Base-by-base conservation (phyloP, 2,797 vertebrate species). In the Chrysocyon brachyurus region DNA sequence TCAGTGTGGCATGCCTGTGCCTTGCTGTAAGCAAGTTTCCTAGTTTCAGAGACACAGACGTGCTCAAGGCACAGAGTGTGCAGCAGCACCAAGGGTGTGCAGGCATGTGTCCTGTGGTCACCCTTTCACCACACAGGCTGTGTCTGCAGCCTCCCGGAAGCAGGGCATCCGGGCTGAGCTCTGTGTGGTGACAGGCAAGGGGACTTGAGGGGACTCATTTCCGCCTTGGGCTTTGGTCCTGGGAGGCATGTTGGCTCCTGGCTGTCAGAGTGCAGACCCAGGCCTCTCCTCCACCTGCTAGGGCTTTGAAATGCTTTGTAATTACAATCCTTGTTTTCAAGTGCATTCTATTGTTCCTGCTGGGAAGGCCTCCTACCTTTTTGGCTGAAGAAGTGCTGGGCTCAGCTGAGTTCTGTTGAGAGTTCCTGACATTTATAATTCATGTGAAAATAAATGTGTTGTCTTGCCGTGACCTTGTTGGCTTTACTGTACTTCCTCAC, bases 341-440 rank as follows among this genome's bases (percentile, higher is more conserved):
- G 68, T 3, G 21, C 66, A 52, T 54, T 77, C 56, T 78, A 5
- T 31, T 21, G 46, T 59, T 78, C 46, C 22, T 54, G 7, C 52
- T 24, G 94, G 66, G 31, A 84, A 73, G 66, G 33, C 73, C 57
- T 28, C 56, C 59, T 57, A 16, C 89, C 59, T 54, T 73, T 72
- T 66, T 95, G 93, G 72, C 84, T 85, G 33, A 77, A 64, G 87
- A 73, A 87, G 31, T 54, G 57, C 52, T 59, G 79, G 87, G 22
- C 59, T 77, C 85, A 33, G 31, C 31, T n/a, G 52, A 33, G 31
- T 64, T 85, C 57, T 77, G 61, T 31, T 9, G 9, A 73, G 73
- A 15, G 68, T n/a, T 82, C 33, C 40, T 46, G 28, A 64, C 28
- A 1, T 85, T 49, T 49, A 12, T 72, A 24, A 89, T 49, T 36